Evolutionary conservation across 2,888 invertebrate genomes (phyloP), one percentile per base, ranked within the genome.

Genomic region (Mythimna loreyi): DNA sequence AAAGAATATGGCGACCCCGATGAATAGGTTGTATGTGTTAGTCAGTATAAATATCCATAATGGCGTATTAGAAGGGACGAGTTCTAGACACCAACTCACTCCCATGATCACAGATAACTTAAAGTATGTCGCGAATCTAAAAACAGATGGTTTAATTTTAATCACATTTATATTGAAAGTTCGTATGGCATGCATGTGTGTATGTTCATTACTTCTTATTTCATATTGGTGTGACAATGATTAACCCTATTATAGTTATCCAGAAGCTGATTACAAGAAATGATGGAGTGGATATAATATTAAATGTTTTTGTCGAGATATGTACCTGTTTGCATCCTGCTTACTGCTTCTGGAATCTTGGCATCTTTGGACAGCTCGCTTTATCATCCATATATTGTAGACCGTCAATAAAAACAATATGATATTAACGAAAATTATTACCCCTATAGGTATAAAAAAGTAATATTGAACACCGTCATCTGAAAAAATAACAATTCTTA

Each of bases 91-190:
- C 91, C 90, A 92, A 28, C 79, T 82, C 4, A 89, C 69, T 0
- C 91, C 91, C 88, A 88, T 91, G 9, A 89, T 33, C 3, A 86
- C 63, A 1, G 85, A 87, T 19, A 91, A 64, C 57, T 86, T 90
- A 7, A 90, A 30, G 72, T 86, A 90, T 2, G 88, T 40, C 0
- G 36, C 19, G 58, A 89, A 87, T 30, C 91, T 91, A 78, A 59
- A 61, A 68, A 2, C 43, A 33, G 36, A 23, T 40, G 9, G 45
- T 36, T 28, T 28, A 28, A 3, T 4, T 28, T 28, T 28, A 28
- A 28, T 28, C 28, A 28, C 28, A 28, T 28, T 28, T 28, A 28
- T 3, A 28, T 28, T 4, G 28, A 28, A 28, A 28, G 28, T 28
- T 28, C n/a, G n/a, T n/a, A n/a, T n/a, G n/a, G n/a, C n/a, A n/a